phyloP scores from a whole-genome alignment of 1,140 invertebrate genomes.

The Aphelinus atriplicis region DNA sequence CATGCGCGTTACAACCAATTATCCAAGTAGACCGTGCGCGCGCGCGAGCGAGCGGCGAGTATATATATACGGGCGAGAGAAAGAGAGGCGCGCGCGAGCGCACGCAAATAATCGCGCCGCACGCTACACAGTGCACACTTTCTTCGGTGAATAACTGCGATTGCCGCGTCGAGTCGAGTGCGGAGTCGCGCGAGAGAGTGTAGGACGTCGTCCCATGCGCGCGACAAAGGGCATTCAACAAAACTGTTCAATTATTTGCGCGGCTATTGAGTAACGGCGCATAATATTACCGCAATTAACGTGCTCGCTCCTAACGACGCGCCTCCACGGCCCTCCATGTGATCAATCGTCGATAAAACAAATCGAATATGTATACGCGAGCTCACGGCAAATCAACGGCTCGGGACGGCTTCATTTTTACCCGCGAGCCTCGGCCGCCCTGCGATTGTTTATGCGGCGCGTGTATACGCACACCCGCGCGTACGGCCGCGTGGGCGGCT shows the following conservation, averaged over 20 bases:
- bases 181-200: neutral
- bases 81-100: no score
- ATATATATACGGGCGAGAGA: neutral
- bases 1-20: constrained; percentile 6
- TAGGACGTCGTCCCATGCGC: constrained; percentile 5
- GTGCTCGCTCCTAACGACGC: constrained; percentile 3
- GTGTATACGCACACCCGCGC: neutral
- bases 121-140: neutral
- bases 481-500: neutral
- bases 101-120: no score
- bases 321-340: neutral
- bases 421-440: no score
- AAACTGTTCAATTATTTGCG: constrained; percentile 30
- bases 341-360: constrained; percentile 3
- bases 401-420: no score
- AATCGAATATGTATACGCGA: constrained; percentile 16
- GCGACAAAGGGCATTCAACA: constrained; percentile 31
- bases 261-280: constrained; percentile 22
- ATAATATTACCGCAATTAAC: constrained; percentile 30
- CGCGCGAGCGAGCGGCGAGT: neutral
- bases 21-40: constrained; percentile 4
- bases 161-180: neutral
- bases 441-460: neutral
- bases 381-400: neutral
- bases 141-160: constrained; percentile 22